Evolutionary conservation across 2,113 vertebrate species (phyloP).

Genomic region (Cebus imitator): DNA sequence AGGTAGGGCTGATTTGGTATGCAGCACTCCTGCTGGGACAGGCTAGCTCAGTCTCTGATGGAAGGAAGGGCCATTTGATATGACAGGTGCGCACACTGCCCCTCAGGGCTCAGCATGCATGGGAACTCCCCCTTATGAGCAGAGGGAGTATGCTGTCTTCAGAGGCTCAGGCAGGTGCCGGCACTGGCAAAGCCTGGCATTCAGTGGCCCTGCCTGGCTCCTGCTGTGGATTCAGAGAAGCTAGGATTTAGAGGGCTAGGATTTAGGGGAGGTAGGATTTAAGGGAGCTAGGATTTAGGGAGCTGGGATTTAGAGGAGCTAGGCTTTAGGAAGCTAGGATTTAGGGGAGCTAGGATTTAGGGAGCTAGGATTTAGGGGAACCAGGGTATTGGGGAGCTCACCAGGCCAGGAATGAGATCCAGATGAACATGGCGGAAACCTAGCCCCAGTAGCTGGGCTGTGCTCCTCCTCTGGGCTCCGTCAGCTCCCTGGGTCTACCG

Average conservation of each 20-base stretch:
- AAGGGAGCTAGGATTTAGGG: too few relatives aligned
- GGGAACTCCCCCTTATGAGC: accelerated
- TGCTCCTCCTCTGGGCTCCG: background rate
- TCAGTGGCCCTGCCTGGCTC: background rate
- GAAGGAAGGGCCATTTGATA: background rate
- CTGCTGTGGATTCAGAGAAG: background rate
- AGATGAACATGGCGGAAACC: background rate
- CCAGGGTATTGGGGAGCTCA: background rate
- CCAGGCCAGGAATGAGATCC: background rate
- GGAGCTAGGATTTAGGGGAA: background rate
- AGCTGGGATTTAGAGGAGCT: too few relatives aligned
- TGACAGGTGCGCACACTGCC: background rate
- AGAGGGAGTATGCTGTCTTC: accelerated
- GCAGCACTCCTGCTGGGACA: background rate
- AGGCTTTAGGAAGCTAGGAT: too few relatives aligned
- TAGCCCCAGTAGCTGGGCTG: background rate
- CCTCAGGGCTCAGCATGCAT: background rate
- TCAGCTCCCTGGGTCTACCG: background rate
- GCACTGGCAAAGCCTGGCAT: background rate
- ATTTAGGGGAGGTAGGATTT: too few relatives aligned
- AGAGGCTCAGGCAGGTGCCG: accelerated
- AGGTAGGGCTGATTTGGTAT: background rate
- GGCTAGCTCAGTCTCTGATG: background rate
- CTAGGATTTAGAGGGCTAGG: background rate
- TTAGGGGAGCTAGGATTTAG: too few relatives aligned